phyloP scores from a whole-genome alignment of 2,888 invertebrate genomes.

The Hyppa rectilinea region DNA sequence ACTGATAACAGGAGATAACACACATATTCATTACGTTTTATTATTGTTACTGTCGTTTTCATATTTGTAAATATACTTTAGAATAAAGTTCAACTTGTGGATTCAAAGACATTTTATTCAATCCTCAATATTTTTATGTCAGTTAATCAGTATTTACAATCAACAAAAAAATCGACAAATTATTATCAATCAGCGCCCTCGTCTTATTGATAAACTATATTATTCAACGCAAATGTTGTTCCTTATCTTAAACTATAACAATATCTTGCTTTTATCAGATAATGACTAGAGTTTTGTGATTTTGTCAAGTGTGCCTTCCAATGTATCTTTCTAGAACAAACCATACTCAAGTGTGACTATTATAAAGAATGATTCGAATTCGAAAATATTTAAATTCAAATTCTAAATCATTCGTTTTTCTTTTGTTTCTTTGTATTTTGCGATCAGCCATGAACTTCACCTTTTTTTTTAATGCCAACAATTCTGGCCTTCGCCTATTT shows the following conservation, averaged over 20 bases:
- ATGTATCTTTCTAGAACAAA: slow-evolving; percentile 16
- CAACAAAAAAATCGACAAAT: too few relatives aligned
- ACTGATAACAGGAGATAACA: slow-evolving; percentile 42
- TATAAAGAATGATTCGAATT: too few relatives aligned
- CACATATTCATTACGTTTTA: background rate
- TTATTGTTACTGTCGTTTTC: background rate
- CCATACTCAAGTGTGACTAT: too few relatives aligned
- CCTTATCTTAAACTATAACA: background rate
- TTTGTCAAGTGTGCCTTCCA: background rate
- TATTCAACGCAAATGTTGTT: background rate
- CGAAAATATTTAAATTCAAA: background rate
- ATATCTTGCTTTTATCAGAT: slow-evolving; percentile 15
- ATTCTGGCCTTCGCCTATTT: background rate
- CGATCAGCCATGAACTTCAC: background rate
- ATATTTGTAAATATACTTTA: background rate
- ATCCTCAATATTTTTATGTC: background rate
- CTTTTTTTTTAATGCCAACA: too few relatives aligned
- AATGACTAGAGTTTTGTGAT: slow-evolving; percentile 18
- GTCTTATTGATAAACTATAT: slow-evolving; percentile 3
- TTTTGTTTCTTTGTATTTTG: background rate
- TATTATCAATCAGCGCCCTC: slow-evolving; percentile 5
- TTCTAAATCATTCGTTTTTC: too few relatives aligned
- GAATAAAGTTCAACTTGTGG: background rate
- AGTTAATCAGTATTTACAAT: background rate
- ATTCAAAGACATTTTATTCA: background rate